These are phyloP conservation scores for Bicyclus anynana DNA, from an alignment of 1,140 invertebrate genomes.

Conservation along the genomic window DNA sequence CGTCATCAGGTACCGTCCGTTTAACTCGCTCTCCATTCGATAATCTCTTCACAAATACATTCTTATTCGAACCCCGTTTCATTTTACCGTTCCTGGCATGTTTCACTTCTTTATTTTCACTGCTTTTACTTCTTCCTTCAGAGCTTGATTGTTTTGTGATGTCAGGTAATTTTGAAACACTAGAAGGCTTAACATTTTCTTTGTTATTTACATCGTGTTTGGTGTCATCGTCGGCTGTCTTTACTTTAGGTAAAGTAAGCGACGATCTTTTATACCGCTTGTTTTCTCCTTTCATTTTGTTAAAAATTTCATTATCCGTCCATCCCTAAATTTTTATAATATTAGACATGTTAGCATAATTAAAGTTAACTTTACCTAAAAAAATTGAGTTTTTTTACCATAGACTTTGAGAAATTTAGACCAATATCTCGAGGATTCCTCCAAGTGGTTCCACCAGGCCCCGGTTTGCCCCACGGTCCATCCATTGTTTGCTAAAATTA, in stretches of 20 bases:
- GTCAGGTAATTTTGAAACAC: conserved; percentile 51
- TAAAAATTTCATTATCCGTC: conserved; percentile 67
- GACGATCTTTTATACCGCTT: conserved; percentile 55
- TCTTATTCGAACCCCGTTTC: conserved; percentile 41
- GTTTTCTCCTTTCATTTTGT: conserved; percentile 52
- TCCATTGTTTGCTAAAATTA: conserved; percentile 60
- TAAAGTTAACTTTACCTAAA: too few relatives aligned
- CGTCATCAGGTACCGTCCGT: conserved; percentile 34
- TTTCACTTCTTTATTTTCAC: conserved; percentile 25
- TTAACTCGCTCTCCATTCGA: conserved; percentile 49
- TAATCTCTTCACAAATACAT: conserved; percentile 54
- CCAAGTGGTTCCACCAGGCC: conserved; percentile 81
- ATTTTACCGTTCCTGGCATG: conserved; percentile 29
- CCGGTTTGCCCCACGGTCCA: conserved; percentile 80
- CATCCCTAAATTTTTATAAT: conserved; percentile 64
- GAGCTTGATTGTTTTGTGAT: conserved; percentile 35
- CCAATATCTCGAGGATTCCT: conserved; percentile 80
- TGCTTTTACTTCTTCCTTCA: conserved; percentile 21
- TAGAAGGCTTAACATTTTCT: conserved; percentile 42
- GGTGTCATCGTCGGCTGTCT: conserved; percentile 56
- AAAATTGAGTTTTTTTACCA: conserved; percentile 68
- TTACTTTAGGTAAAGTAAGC: conserved; percentile 69
- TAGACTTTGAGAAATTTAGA: conserved; percentile 81
- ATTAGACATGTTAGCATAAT: too few relatives aligned
- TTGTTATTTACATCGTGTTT: conserved; percentile 33